A percentile compares a stretch with the other conserved stretches of the same genome.
Conservation (phyloP, 2,888 invertebrate genomes). For the Leucophenga montana region DNA sequence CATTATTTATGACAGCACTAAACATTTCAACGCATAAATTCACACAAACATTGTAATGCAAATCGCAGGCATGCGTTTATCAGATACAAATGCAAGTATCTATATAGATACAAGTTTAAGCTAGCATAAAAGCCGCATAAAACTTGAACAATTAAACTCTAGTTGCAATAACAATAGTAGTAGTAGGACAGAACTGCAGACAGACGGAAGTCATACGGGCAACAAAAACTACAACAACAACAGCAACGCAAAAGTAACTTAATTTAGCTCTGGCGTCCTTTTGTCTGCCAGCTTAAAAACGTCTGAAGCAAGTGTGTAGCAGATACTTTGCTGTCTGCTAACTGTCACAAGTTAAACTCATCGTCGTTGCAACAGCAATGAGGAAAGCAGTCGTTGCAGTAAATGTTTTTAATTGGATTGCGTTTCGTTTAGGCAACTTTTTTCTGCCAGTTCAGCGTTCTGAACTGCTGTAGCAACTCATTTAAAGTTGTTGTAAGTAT, state of each 20-base stretch:
- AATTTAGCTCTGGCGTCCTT: slow-evolving; percentile 49
- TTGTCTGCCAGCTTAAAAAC: slow-evolving; percentile 3
- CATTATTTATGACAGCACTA: not conserved
- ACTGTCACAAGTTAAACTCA: not conserved
- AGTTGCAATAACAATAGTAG: not conserved
- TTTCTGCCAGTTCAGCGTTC: not conserved
- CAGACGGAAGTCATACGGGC: not conserved
- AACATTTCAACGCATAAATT: not conserved
- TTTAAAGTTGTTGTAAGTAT: slow-evolving; percentile 13
- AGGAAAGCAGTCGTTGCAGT: not conserved
- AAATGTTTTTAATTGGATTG: slow-evolving; percentile 21
- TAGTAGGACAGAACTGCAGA: too few species aligned
- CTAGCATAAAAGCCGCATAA: not conserved
- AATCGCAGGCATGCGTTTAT: not conserved
- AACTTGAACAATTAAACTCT: slow-evolving; percentile 8
- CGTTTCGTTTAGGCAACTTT: slow-evolving; percentile 12
- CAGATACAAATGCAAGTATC: not conserved
- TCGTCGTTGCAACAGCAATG: not conserved
- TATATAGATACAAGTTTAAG: too few species aligned
- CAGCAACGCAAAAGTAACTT: slow-evolving; percentile 43
- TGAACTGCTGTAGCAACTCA: slow-evolving; percentile 3
- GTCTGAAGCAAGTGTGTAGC: too few species aligned
- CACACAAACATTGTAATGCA: not conserved
- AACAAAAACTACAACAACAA: not conserved
- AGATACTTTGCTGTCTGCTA: too few species aligned